These are phyloP conservation scores for Aselliscus stoliczkanus DNA, from an alignment of 2,797 vertebrate species.

Conservation along the genomic window DNA sequence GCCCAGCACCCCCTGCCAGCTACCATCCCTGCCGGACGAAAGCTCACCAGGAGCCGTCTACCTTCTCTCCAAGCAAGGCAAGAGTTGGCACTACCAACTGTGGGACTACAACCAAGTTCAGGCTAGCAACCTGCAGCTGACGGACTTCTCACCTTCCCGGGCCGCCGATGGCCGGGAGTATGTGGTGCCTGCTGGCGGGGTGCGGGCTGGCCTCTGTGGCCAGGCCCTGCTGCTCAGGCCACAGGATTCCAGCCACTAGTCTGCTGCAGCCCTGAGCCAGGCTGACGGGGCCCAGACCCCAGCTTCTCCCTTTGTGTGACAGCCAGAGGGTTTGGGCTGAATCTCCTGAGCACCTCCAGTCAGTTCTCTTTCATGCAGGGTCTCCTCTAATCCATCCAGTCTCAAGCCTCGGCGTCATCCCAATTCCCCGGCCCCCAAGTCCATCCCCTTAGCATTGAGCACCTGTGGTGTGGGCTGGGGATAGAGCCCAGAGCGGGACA, in stretches of 20 bases:
- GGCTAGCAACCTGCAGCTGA: conserved; percentile 89
- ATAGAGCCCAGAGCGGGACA: neutral
- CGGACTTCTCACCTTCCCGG: conserved; percentile 86
- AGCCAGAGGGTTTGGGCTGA: neutral
- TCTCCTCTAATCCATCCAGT: neutral
- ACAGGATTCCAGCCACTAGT: neutral
- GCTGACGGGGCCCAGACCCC: too few species aligned
- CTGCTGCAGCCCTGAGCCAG: neutral
- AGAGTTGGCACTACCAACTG: conserved; percentile 90
- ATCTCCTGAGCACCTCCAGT: neutral
- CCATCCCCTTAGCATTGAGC: neutral
- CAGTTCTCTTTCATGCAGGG: neutral
- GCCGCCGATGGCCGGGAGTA: conserved; percentile 84
- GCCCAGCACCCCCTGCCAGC: conserved; percentile 69
- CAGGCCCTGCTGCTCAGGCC: conserved; percentile 85
- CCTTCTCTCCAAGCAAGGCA: conserved; percentile 93
- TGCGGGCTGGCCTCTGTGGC: conserved; percentile 87
- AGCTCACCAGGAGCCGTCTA: conserved; percentile 76
- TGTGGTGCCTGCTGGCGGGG: conserved; percentile 86
- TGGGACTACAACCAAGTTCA: conserved; percentile 85
- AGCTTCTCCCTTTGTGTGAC: neutral
- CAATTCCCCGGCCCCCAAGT: neutral
- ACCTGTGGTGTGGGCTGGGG: neutral
- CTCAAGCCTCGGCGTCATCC: neutral
- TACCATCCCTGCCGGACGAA: neutral